Base-by-base conservation (phyloP, 2,797 vertebrate species). In the Periophthalmus magnuspinnatus region DNA sequence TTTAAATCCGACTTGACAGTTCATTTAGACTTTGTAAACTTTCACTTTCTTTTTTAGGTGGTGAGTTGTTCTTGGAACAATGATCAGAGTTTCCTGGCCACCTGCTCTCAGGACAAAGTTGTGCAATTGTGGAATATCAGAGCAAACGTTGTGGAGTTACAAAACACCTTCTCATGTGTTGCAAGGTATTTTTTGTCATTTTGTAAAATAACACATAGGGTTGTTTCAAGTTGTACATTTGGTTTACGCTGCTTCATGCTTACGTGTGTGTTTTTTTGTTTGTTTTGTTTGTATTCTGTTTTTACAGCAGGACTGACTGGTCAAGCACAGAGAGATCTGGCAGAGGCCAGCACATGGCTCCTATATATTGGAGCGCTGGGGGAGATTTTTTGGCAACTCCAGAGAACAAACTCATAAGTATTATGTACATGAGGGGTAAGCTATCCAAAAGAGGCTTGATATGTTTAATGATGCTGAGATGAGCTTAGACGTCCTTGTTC, bases 71-170 rank as follows among this genome's bases (percentile, higher is more conserved):
- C 75, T 65, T 95, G 94, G 93, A 93, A 86, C 82, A 78, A 71
- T 70, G 92, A 93, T 54, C 93, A 93, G 71, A 90, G 76, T 80
- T 72, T 95, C 63, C 69, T 95, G 77, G 93, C 92, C 45, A 93
- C 93, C 0, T 91, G 92, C 74, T 93, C 92, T 67, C 93, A 94
- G 84, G 94, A 95, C 74, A 94, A 93, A 56, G 93, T 93, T n/a
- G 92, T 93, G 64, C 91, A 94, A 14, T 79, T 95, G 10, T 95
- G 94, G 94, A 90, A 84, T 78, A 65, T 95, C 71, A 90, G 81
- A 69, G 90, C 89, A 62, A 92, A 76, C 71, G 69, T 77, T 5
- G 80, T 90, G 28, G 92, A 94, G 59, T 74, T 94, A 70, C 90
- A 93, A 65, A 89, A 86, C 76, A 93, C 92, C 60, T 92, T 92